Percentiles rank a stretch among this genome's conserved stretches.
Conservation (phyloP, 2,113 vertebrate species). For the Brienomyrus longianalis region DNA sequence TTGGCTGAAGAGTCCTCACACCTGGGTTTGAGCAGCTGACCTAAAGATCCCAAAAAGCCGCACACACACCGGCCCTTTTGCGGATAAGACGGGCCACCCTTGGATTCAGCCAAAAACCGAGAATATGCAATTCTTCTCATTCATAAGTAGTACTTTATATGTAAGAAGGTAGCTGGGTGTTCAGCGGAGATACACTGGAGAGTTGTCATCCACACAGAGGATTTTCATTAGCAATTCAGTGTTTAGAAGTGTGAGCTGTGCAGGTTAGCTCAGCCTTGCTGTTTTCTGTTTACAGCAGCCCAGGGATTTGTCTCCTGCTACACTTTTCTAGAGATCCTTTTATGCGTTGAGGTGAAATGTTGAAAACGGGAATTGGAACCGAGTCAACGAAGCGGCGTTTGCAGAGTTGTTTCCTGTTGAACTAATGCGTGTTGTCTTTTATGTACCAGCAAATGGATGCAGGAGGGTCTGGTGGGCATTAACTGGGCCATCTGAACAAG, state of each 20-base stretch:
- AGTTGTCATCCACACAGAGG: background rate
- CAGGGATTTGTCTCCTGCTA: background rate
- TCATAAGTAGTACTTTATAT: background rate
- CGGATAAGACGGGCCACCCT: background rate
- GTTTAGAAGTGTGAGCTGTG: background rate
- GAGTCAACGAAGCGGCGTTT: background rate
- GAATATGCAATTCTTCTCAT: background rate
- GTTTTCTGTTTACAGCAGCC: background rate
- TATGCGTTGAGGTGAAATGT: background rate
- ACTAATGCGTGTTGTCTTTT: background rate
- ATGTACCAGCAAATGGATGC: background rate
- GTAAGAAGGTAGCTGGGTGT: background rate
- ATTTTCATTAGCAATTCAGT: constrained; percentile 2
- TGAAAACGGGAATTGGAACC: background rate
- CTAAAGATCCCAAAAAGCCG: background rate
- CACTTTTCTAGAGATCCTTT: background rate
- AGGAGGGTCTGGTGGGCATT: background rate
- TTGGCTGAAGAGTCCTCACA: background rate
- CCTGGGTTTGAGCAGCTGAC: background rate
- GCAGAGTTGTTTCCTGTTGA: background rate
- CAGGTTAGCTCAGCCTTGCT: background rate
- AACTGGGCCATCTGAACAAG: background rate
- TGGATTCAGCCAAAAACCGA: background rate
- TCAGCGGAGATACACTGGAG: background rate
- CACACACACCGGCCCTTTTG: background rate